These are phyloP conservation scores for Nyctibius grandis DNA, from an alignment of 2,797 vertebrate species.

Conservation along the genomic window DNA sequence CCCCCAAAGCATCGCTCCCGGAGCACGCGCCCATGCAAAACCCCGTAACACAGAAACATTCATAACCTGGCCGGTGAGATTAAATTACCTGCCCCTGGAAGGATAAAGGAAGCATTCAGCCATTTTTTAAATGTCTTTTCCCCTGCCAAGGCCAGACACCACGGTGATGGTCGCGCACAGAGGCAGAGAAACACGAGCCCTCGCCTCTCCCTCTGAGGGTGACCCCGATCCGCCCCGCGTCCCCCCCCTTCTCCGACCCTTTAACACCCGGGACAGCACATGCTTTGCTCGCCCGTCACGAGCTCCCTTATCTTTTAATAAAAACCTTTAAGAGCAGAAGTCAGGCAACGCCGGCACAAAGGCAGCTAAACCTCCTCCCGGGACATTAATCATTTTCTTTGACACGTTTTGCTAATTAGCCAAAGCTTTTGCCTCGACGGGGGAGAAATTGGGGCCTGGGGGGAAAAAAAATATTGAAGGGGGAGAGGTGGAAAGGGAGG, in stretches of 20 bases:
- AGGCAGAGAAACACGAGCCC: constrained; percentile 16
- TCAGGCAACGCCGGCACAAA: constrained; percentile 9
- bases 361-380: constrained; percentile 35
- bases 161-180: not conserved
- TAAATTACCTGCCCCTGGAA: constrained; percentile 37
- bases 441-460: constrained; percentile 33
- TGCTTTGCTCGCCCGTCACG: not conserved
- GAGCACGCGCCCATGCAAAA: not conserved
- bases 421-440: not conserved
- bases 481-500: not conserved
- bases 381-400: constrained; percentile 53
- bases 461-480: not conserved
- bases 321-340: constrained; percentile 51
- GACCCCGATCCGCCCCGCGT: not conserved
- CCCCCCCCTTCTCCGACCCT: not conserved
- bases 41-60: not conserved
- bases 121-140: not conserved
- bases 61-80: not conserved
- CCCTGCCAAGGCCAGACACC: constrained; percentile 44
- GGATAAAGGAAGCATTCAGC: constrained; percentile 55
- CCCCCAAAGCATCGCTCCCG: accelerated
- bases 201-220: not conserved
- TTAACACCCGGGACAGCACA: not conserved
- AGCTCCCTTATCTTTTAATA: constrained; percentile 44
- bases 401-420: constrained; percentile 60